Base-by-base conservation (phyloP, 2,888 invertebrate genomes). In the Alcis repandata region DNA sequence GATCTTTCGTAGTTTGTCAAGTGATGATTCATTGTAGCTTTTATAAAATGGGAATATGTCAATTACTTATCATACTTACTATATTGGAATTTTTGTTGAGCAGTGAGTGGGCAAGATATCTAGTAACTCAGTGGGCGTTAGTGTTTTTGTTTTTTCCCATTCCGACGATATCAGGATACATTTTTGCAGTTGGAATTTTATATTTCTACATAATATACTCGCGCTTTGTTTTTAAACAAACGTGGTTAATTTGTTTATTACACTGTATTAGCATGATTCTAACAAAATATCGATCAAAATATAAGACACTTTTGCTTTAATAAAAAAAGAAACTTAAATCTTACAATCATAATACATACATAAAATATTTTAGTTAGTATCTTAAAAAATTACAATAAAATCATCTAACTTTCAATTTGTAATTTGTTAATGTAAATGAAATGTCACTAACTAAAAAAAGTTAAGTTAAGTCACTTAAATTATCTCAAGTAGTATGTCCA, bases 1-100 rank as follows among this genome's bases (percentile, higher is more conserved):
- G 48, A 43, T 49, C 20, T 51, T 36, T 33, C 22, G 54, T 43
- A n/a, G 27, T 27, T 45, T 19, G n/a, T 43, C 15, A 19, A 46
- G 41, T 22, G 40, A 48, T 58, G 58, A 63, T 53, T 63, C 46
- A 48, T 20, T 33, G 17, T 10, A 40, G 1, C 13, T 10, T 33
- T 33, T 33, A 20, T 48, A 46, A 19, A 45, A 52, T 57, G 49
- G 59, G 45, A 59, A 46, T 59, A 58, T 59, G 20, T 41, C 33
- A n/a, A 41, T 59, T 58, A 46, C 53, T 63, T 45, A 43, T 20
- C 41, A 43, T 49, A 33, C 1, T 32, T 54, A 6, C 51, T 20
- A 52, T 17, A 41, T 54, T 54, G 10, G 41, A 20, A 1, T 19
- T 17, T 41, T 32, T 9, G 15, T 17, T 45, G 13, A 13, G 20